Base-by-base conservation (phyloP, 2,113 vertebrate genomes). In the Notothenia rossii region DNA sequence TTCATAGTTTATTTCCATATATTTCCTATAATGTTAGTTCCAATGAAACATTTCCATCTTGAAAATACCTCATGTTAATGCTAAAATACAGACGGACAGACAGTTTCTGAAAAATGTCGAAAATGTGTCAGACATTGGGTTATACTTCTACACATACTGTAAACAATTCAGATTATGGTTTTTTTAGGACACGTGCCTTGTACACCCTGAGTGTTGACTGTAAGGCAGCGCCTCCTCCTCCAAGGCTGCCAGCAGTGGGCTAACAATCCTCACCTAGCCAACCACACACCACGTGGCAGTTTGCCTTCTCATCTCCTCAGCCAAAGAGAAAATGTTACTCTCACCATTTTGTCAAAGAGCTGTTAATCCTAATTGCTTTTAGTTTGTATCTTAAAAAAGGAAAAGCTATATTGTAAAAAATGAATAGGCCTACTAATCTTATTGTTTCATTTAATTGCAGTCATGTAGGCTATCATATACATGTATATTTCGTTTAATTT, bases 181-280 rank as follows among this genome's bases (percentile, higher is more conserved):
- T 40, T 33, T 3, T 58, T 17, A 43, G 65, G 56, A 82, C 54
- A 67, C 3, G 17, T 63, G 73, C 53, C 49, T 53, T 53, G 64
- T 46, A n/a, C 14, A 54, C 60, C 59, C 76, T 18, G 59, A 60
- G 65, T 61, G 53, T 70, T 55, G 61, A 67, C 48, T 83, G 36
- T 36, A 77, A 61, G 80, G 61, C 68, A 55, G 61, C 54, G 3
- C 40, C 40, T 59, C 48, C 64, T 53, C n/a, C 36, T 48, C 7
- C n/a, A 25, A 65, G 10, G 17, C 53, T 77, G 80, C 61, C 67
- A 82, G 6, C 60, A 65, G 51, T 65, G 53, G 72, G 79, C 53
- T 76, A 64, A 84, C 62, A 74, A 18, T 74, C 6, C 53, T 79
- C 58, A 75, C 51, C 65, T 65, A 25, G 76, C 71, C 64, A 75